A percentile compares a stretch with the other conserved stretches of the same genome.
These are phyloP conservation scores for Zaprionus capensis DNA, from an alignment of 1,140 invertebrate genomes.

Conservation along the genomic window DNA sequence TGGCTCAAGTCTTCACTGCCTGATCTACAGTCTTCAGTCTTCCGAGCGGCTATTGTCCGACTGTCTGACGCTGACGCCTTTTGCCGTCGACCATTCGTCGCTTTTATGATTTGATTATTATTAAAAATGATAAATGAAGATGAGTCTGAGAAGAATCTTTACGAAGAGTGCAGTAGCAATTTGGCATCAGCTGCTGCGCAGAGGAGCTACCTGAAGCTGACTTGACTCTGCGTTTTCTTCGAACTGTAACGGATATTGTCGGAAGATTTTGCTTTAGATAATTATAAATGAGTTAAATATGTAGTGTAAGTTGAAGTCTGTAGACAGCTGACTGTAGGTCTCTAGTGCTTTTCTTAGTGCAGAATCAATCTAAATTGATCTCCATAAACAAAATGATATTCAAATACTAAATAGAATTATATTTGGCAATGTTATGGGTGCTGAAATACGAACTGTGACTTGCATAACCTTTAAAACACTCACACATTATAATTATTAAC, in stretches of 20 bases:
- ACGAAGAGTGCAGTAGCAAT: conserved; percentile 70
- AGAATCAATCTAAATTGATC: too few species aligned
- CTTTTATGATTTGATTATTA: conserved; percentile 78
- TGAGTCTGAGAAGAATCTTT: conserved; percentile 43
- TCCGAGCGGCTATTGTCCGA: conserved; percentile 16
- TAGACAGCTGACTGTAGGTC: background rate
- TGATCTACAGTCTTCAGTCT: conserved; percentile 2
- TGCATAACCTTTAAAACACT: too few species aligned
- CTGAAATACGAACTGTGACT: background rate
- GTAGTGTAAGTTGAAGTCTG: background rate
- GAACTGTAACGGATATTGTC: conserved; percentile 29
- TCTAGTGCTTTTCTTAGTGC: too few species aligned
- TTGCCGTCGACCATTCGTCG: conserved; percentile 58
- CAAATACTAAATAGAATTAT: background rate
- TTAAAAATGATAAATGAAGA: conserved; percentile 82
- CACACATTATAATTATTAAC: background rate
- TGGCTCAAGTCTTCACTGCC: background rate
- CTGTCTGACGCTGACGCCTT: conserved; percentile 56
- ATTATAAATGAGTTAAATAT: background rate
- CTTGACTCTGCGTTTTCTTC: conserved; percentile 4
- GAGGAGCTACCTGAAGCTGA: conserved; percentile 61
- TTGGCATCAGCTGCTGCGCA: conserved; percentile 60
- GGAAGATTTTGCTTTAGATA: background rate
- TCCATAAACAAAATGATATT: background rate
- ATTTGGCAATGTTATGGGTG: background rate